These are phyloP conservation scores for Orussus abietinus DNA, from an alignment of 1,140 invertebrate genomes.

Conservation along the genomic window DNA sequence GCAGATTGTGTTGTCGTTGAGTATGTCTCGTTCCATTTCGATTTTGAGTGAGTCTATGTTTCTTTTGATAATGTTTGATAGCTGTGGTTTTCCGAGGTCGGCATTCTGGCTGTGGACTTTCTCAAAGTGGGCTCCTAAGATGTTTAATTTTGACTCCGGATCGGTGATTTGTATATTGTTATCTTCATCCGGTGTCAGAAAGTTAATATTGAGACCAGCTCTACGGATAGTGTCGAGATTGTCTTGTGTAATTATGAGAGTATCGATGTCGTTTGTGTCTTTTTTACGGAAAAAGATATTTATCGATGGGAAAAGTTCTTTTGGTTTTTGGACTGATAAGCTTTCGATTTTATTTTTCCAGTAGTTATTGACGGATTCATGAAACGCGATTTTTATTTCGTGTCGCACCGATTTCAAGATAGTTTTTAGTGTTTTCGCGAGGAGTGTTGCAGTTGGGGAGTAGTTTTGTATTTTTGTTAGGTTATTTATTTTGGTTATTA, in stretches of 20 bases:
- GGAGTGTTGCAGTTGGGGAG: not conserved
- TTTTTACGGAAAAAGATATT: conserved; percentile 13
- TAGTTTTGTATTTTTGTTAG: not conserved
- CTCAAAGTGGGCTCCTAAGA: conserved; percentile 9
- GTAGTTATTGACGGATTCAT: conserved; percentile 10
- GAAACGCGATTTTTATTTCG: conserved; percentile 13
- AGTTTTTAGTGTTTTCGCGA: not conserved
- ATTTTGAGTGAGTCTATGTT: not conserved
- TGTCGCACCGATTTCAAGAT: not conserved
- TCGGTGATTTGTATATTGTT: not conserved
- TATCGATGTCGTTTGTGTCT: conserved; percentile 8
- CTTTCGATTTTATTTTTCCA: conserved; percentile 15
- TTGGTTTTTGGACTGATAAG: conserved; percentile 8
- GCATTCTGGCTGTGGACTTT: conserved; percentile 3
- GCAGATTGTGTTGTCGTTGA: not conserved
- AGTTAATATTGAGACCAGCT: not conserved
- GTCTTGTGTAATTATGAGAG: not conserved
- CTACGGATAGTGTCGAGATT: not conserved
- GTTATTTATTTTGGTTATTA: conserved; percentile 6
- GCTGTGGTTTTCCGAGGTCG: not conserved
- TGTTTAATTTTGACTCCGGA: conserved; percentile 5
- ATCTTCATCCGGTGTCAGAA: not conserved
- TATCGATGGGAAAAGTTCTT: conserved; percentile 15
- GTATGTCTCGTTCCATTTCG: too few species aligned
- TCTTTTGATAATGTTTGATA: not conserved